Evolutionary conservation across 37 sponge, comb jelly and placozoan species (phyloP), one percentile per base, ranked within the genome.

Genomic region (Theonella swinhoei): DNA sequence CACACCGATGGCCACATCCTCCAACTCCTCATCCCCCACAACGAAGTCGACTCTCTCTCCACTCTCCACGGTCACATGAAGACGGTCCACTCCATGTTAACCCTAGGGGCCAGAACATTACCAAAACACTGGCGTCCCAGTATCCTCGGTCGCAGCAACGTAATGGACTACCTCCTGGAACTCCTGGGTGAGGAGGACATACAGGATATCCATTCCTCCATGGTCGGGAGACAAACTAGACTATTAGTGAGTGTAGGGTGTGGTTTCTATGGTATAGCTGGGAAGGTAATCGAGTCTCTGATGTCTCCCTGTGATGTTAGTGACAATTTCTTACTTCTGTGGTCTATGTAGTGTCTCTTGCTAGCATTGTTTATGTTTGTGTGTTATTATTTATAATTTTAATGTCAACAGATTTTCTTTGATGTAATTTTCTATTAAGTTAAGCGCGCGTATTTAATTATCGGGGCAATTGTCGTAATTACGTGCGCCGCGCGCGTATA

Each of bases 71-170:
- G 86, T 14, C 93, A 93, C 79, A 47, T 43, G 14, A 80, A 80
- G n/a, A 37, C 39, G 2, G 26, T 93, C 33, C 47, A 88, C 76
- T 22, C 42, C 25, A 63, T 85, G n/a, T 63, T 88, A 9, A 40
- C 86, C 40, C 42, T 93, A 32, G 86, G 93, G 1, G 66, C 80
- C 3, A 71, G 93, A 2, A 65, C 60, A 23, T 64, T 93, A 19
- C 89, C 93, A 3, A 61, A 79, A 9, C 93, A 93, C 29, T 93
- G 93, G 93, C 79, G 88, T 22, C 93, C 93, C 26, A 86, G 77
- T 60, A 85, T 93, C 82, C 84, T 93, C 2, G 93, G 93, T 30
- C 82, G 93, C 4, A 85, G 69, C 70, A 93, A 88, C 70, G 89
- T 64, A 58, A 88, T 88, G 26, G 89, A 93, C 62, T 76, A 83